Base-by-base conservation (phyloP, 1,140 invertebrate species). In the Leptopilina boulardi region DNA sequence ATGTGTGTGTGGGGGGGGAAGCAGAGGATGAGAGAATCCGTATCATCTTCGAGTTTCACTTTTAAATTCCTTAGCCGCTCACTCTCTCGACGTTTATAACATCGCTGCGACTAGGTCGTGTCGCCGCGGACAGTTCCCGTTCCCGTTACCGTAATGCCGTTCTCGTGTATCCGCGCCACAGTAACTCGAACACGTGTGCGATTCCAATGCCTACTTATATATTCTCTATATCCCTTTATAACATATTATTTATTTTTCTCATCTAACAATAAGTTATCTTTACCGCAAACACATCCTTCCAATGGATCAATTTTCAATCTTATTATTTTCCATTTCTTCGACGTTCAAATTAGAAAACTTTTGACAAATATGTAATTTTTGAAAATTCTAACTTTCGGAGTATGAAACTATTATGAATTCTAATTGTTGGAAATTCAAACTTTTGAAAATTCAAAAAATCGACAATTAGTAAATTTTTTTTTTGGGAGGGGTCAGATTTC, bases 31-130 rank as follows among this genome's bases (percentile, higher is more conserved):
- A 83, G 81, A 82, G 80, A 80, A 66, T 80, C 74, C 54, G 78
- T 80, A 87, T 86, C 84, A 87, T 85, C 85, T 84, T 82, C 8
- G 47, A 86, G 88, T 90, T 90, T 90, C 89, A 90, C 89, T 90
- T 89, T 89, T 89, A 89, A 89, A 90, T 90, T 89, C 87, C 85
- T 84, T 79, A 81, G 82, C 83, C 84, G 84, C 81, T 86, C 84
- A 83, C 86, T 87, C 84, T 87, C 84, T 85, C 77, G 66, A 76
- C 77, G 77, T 78, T 75, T 77, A 38, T 38, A 38, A 38, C 34
- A 81, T n/a, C 76, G 79, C 83, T 78, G 77, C 84, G 87, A 85
- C 85, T 87, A 88, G 86, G 86, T 89, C 85, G 86, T 83, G 86
- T 79, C 81, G 73, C 78, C 79, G 83, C 79, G 83, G 83, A 83